Percentiles rank a stretch among this genome's conserved stretches.
These are phyloP conservation scores for Proteles cristata DNA, from an alignment of 2,113 vertebrate species.

Conservation along the genomic window DNA sequence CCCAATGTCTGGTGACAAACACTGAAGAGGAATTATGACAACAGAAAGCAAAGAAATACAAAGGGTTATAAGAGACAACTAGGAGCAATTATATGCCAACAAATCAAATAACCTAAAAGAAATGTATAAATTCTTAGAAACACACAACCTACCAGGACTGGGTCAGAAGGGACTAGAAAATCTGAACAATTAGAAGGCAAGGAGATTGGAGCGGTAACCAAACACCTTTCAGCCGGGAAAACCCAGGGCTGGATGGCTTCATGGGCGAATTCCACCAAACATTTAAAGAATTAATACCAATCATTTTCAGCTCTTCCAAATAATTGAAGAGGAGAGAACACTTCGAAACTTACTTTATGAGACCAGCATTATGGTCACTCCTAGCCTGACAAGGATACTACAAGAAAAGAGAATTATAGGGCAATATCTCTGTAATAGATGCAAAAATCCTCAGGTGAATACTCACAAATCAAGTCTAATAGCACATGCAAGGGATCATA, in stretches of 20 bases:
- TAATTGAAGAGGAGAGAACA: background rate
- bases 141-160: too few relatives aligned
- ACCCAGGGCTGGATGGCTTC: background rate
- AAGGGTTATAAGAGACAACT: background rate
- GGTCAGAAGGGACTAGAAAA: background rate
- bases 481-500: background rate
- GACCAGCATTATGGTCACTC: background rate
- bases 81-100: background rate
- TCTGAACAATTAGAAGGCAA: background rate
- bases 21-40: accelerated
- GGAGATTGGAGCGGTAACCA: background rate
- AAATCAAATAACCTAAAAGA: background rate
- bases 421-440: background rate
- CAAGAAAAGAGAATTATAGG: background rate
- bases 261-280: too few relatives aligned
- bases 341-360: background rate
- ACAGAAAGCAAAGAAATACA: background rate
- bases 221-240: background rate
- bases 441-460: background rate
- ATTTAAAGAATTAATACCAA: background rate
- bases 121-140: background rate
- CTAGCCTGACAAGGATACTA: background rate
- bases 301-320: background rate
- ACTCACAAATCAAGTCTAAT: background rate
- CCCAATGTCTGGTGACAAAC: background rate